phyloP scores from a whole-genome alignment of 2,888 invertebrate genomes.

The Trichogramma evanescens region DNA sequence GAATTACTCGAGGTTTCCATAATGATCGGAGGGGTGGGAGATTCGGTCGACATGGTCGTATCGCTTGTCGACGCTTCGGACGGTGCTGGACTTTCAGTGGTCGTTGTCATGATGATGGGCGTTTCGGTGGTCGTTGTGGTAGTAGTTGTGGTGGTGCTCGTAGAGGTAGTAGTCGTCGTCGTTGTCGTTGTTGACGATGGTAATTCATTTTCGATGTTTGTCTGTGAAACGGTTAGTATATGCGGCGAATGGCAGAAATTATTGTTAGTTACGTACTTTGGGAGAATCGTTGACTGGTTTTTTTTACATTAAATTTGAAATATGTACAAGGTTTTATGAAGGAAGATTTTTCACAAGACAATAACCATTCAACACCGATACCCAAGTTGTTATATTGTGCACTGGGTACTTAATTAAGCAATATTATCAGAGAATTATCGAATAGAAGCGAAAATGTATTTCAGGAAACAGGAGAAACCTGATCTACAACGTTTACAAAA shows the following conservation, averaged over 20 bases:
- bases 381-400: too few relatives aligned
- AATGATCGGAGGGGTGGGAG: background rate
- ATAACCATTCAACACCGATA: too few relatives aligned
- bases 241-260: slow-evolving; percentile 42
- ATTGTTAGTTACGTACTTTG: slow-evolving; percentile 38
- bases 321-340: too few relatives aligned
- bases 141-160: slow-evolving; percentile 28
- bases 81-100: slow-evolving; percentile 18
- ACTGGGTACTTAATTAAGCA: too few relatives aligned
- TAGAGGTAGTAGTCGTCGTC: slow-evolving; percentile 24
- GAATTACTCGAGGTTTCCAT: background rate
- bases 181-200: slow-evolving; percentile 24
- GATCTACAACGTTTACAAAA: too few relatives aligned
- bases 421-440: too few relatives aligned
- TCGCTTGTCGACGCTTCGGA: slow-evolving; percentile 19
- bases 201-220: slow-evolving; percentile 32
- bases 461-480: too few relatives aligned
- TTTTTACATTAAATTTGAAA: too few relatives aligned
- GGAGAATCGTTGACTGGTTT: too few relatives aligned
- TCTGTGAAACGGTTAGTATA: slow-evolving; percentile 48
- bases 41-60: background rate
- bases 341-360: too few relatives aligned
- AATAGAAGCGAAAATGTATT: too few relatives aligned
- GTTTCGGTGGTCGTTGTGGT: slow-evolving; percentile 15
- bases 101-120: background rate